Percentiles rank a stretch among this genome's conserved stretches.
These are phyloP conservation scores for Elymnias hypermnestra DNA, from an alignment of 1,140 invertebrate species.

Conservation along the genomic window DNA sequence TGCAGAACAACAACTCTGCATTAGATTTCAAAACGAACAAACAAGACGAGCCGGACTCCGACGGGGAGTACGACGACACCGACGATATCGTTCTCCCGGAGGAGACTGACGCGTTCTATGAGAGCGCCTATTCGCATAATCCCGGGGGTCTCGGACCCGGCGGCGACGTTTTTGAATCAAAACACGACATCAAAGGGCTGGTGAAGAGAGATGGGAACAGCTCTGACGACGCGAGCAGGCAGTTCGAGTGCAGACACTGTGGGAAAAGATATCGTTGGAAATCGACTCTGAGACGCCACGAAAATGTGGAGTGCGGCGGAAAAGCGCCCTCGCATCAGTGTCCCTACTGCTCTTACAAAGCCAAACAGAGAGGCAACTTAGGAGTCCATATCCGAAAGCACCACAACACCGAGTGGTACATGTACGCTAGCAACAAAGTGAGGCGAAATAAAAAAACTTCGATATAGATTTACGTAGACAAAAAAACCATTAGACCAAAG, in stretches of 20 bases:
- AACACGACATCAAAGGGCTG: conserved; percentile 37
- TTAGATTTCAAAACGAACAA: conserved; percentile 26
- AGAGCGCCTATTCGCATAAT: conserved; percentile 12
- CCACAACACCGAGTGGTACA: conserved; percentile 76
- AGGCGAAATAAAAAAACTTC: conserved; percentile 65
- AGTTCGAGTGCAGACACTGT: conserved; percentile 86
- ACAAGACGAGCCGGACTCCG: conserved; percentile 50
- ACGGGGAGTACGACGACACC: conserved; percentile 64
- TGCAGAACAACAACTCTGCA: conserved; percentile 63
- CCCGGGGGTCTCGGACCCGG: conserved; percentile 4
- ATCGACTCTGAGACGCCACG: conserved; percentile 87
- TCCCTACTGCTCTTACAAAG: conserved; percentile 86
- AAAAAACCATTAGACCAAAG: conserved; percentile 52
- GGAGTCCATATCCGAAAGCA: conserved; percentile 89
- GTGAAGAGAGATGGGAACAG: conserved; percentile 30
- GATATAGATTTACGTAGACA: conserved; percentile 26
- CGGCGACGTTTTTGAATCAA: conserved; percentile 71
- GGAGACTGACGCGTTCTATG: conserved; percentile 49
- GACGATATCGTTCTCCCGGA: conserved; percentile 72
- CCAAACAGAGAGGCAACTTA: conserved; percentile 87
- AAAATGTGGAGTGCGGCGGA: conserved; percentile 91
- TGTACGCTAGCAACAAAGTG: conserved; percentile 69
- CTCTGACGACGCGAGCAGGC: conserved; percentile 78
- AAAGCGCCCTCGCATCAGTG: conserved; percentile 89
- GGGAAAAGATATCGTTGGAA: conserved; percentile 90